Evolutionary conservation across 2,797 vertebrate species (phyloP).

Genomic region (Bufotes viridis): DNA sequence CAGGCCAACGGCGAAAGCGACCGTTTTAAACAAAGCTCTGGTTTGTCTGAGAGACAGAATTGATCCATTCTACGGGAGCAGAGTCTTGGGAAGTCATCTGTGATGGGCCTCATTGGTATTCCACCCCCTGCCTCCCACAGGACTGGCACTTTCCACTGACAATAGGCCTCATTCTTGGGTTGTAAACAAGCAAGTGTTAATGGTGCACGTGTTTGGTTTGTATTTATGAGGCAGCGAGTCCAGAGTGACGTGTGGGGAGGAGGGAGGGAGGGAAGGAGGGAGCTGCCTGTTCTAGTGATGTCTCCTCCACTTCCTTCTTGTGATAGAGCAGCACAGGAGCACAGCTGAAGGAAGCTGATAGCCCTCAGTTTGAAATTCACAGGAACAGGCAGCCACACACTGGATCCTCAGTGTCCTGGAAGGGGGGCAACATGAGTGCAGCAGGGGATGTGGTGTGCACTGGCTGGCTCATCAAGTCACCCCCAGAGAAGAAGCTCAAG

Average conservation of each 20-base stretch:
- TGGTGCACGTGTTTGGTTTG: conserved; percentile 57
- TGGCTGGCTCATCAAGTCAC: conserved; percentile 98
- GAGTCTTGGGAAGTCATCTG: conserved; percentile 13
- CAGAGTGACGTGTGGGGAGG: conserved; percentile 49
- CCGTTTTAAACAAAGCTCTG: not conserved
- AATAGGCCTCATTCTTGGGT: conserved; percentile 6
- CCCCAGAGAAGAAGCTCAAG: conserved; percentile 97
- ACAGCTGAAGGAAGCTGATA: conserved; percentile 71
- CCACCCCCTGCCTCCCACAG: conserved; percentile 16
- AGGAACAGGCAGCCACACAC: conserved; percentile 60
- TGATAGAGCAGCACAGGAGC: conserved; percentile 67
- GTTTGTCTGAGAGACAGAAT: conserved; percentile 1
- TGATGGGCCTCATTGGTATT: conserved; percentile 37
- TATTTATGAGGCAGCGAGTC: conserved; percentile 49
- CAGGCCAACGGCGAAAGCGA: not conserved
- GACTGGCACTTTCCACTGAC: conserved; percentile 8
- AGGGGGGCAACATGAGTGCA: conserved; percentile 85
- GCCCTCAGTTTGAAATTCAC: conserved; percentile 56
- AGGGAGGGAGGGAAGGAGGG: conserved; percentile 38
- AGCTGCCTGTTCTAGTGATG: conserved; percentile 72
- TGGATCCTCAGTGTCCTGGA: conserved; percentile 63
- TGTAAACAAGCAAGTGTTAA: conserved; percentile 46
- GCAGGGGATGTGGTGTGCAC: conserved; percentile 91
- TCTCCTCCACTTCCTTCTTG: conserved; percentile 88
- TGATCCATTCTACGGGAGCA: not conserved